Evolutionary conservation across 2,888 invertebrate species (phyloP).

Genomic region (Orthosia gracilis): DNA sequence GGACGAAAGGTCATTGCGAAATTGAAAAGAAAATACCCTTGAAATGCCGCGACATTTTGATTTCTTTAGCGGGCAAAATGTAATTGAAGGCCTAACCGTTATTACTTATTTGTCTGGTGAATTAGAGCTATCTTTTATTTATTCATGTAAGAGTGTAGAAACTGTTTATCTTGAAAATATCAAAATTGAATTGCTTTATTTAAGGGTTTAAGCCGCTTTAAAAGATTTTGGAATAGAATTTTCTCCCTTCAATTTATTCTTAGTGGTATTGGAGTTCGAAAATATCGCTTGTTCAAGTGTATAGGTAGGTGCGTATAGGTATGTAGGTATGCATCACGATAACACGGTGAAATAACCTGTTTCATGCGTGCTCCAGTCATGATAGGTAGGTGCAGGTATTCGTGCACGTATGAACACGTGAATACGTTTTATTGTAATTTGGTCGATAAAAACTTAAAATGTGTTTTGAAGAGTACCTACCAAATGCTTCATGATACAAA

Average conservation of each 20-base stretch:
- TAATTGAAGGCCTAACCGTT: slow-evolving; percentile 73
- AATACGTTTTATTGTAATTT: slow-evolving; percentile 10
- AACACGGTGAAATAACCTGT: slow-evolving; percentile 58
- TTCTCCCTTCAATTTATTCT: slow-evolving; percentile 17
- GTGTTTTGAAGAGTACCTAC: neutral
- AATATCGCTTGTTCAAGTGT: slow-evolving; percentile 40
- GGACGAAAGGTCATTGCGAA: slow-evolving; percentile 86
- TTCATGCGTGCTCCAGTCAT: slow-evolving; percentile 36
- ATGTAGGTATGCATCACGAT: slow-evolving; percentile 53
- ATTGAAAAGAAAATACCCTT: slow-evolving; percentile 85
- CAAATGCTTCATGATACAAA: too few relatives aligned
- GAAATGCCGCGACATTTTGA: slow-evolving; percentile 68
- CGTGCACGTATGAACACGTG: slow-evolving; percentile 36
- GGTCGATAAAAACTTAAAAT: neutral
- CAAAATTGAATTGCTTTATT: slow-evolving; percentile 51
- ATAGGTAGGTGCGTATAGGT: slow-evolving; percentile 29
- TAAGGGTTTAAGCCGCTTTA: neutral
- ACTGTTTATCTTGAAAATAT: slow-evolving; percentile 29
- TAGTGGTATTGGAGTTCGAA: slow-evolving; percentile 27
- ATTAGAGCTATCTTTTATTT: slow-evolving; percentile 54
- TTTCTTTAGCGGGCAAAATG: slow-evolving; percentile 67
- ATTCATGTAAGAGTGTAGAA: slow-evolving; percentile 27
- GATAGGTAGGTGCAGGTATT: slow-evolving; percentile 53
- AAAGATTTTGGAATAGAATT: slow-evolving; percentile 22
- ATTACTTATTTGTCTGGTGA: slow-evolving; percentile 49